phyloP scores from a whole-genome alignment of 2,113 vertebrate genomes.

The Zapornia atra region DNA sequence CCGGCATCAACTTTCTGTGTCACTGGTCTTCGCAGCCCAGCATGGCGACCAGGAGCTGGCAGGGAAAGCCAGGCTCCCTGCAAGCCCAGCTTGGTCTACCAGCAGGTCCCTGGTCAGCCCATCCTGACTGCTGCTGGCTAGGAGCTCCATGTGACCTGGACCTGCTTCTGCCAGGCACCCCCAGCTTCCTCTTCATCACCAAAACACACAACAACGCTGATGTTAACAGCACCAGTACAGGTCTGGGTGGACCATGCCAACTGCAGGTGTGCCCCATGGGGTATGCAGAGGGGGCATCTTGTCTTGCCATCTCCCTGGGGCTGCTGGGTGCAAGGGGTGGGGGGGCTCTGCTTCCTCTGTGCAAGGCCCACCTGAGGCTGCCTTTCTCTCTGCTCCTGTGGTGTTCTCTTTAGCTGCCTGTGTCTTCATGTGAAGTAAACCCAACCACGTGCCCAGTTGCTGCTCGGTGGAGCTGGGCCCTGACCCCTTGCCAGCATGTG shows the following conservation, averaged over 20 bases:
- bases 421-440: neutral
- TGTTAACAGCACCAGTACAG: neutral
- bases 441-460: accelerated
- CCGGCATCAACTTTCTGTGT: accelerated
- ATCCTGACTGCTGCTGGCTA: neutral
- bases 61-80: neutral
- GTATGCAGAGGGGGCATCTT: neutral
- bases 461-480: neutral
- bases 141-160: neutral
- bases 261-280: accelerated
- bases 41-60: neutral
- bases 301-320: neutral
- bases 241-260: neutral
- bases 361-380: neutral
- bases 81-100: neutral
- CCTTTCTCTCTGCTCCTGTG: neutral
- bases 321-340: accelerated
- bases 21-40: accelerated
- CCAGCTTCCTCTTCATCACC: neutral
- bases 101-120: neutral
- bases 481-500: neutral
- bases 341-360: neutral
- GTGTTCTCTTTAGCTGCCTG: neutral
- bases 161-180: neutral
- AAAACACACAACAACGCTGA: neutral